Conservation (phyloP, 2,888 invertebrate genomes). For the Acrobasis repandana region DNA sequence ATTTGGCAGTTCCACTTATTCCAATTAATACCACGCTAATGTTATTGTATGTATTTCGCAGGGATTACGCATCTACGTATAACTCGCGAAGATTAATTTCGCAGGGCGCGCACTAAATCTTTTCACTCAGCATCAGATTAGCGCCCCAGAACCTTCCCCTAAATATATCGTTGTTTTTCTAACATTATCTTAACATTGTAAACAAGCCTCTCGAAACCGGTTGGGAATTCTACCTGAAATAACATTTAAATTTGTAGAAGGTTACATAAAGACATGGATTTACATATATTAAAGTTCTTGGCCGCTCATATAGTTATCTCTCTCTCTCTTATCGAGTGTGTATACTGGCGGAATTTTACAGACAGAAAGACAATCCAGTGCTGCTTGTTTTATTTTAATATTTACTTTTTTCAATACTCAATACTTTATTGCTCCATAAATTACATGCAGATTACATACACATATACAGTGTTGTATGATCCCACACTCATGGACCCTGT, state of each 20-base stretch:
- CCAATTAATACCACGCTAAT: not conserved
- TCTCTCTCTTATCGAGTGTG: too few species aligned
- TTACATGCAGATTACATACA: too few species aligned
- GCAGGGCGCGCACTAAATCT: slow-evolving; percentile 68
- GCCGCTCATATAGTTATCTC: slow-evolving; percentile 3
- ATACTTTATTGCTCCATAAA: too few species aligned
- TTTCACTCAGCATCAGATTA: slow-evolving; percentile 76
- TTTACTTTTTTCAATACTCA: too few species aligned
- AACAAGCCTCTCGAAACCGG: slow-evolving; percentile 47
- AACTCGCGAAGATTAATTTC: slow-evolving; percentile 56
- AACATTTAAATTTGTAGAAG: slow-evolving; percentile 48
- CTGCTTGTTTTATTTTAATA: too few species aligned
- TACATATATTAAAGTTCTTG: slow-evolving; percentile 27
- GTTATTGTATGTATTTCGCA: slow-evolving; percentile 18
- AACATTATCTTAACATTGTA: slow-evolving; percentile 67
- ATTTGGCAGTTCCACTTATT: too few species aligned
- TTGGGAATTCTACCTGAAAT: slow-evolving; percentile 52
- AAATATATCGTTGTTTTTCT: slow-evolving; percentile 69
- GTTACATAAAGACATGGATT: slow-evolving; percentile 32
- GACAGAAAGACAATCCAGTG: too few species aligned
- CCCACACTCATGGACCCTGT: too few species aligned
- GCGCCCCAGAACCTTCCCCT: slow-evolving; percentile 55
- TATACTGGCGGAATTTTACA: too few species aligned
- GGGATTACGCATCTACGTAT: slow-evolving; percentile 24
- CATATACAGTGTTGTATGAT: too few species aligned